Evolutionary conservation across 2,113 vertebrate genomes (phyloP).

Genomic region (Onychostoma macrolepis): DNA sequence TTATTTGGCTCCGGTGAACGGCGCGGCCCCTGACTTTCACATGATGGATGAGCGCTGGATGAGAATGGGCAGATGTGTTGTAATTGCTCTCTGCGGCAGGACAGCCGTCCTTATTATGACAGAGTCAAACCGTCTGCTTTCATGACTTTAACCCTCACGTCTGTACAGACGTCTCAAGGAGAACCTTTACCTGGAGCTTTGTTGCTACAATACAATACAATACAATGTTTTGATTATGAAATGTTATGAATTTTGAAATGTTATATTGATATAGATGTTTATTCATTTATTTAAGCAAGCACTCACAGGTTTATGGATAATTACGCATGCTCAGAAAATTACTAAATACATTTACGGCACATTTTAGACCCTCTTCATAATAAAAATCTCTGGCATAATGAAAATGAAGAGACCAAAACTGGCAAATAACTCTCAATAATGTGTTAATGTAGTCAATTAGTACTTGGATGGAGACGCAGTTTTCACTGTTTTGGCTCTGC

Average conservation of each 20-base stretch:
- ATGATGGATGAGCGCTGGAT: slow-evolving; percentile 48
- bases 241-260: too few species aligned
- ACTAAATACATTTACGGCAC: neutral
- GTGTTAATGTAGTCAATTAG: neutral
- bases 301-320: neutral
- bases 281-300: too few species aligned
- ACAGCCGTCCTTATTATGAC: slow-evolving; percentile 30
- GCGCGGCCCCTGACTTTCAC: neutral
- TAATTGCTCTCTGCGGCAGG: slow-evolving; percentile 38
- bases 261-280: too few species aligned
- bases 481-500: neutral
- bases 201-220: neutral
- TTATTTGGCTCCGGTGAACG: slow-evolving; percentile 18
- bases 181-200: slow-evolving; percentile 26
- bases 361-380: neutral
- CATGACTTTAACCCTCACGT: slow-evolving; percentile 40
- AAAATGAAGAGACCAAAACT: neutral
- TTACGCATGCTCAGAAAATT: neutral
- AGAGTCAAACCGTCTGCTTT: slow-evolving; percentile 26
- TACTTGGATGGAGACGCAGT: neutral
- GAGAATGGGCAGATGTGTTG: slow-evolving; percentile 32
- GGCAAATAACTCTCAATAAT: neutral
- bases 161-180: slow-evolving; percentile 29
- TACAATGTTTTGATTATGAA: too few species aligned
- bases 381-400: neutral